phyloP scores from a whole-genome alignment of 2,888 invertebrate genomes.

The Sympetrum striolatum region DNA sequence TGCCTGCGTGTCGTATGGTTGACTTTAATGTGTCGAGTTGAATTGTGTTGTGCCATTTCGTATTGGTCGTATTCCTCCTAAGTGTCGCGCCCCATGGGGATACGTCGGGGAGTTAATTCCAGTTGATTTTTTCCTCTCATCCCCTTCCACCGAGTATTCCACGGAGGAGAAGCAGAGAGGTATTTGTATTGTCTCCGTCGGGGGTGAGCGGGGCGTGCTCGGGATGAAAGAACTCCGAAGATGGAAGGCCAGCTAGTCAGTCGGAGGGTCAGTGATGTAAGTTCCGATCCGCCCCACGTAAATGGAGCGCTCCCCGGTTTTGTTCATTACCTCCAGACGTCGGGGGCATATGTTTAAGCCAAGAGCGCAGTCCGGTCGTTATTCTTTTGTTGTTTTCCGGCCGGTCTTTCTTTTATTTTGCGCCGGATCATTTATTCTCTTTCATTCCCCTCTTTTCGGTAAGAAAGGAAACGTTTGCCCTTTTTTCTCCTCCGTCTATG shows the following conservation, averaged over 20 bases:
- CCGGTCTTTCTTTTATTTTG: background rate
- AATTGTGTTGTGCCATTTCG: too few species aligned
- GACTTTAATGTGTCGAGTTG: too few species aligned
- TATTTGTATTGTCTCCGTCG: slow-evolving; percentile 12
- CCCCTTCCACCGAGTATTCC: background rate
- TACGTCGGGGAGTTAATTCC: too few species aligned
- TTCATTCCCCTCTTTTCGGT: background rate
- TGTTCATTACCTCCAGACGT: background rate
- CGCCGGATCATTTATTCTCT: background rate
- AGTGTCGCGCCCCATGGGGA: background rate
- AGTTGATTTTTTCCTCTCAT: background rate
- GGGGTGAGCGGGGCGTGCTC: background rate
- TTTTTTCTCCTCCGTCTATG: background rate
- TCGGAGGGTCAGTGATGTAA: slow-evolving; percentile 27
- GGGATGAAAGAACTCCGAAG: background rate
- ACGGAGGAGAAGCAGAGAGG: background rate
- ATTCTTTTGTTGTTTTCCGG: background rate
- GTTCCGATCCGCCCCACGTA: background rate
- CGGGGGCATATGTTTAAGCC: background rate
- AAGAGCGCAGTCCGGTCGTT: background rate
- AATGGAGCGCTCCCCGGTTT: background rate
- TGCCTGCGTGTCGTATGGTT: too few species aligned
- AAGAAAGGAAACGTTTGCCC: background rate
- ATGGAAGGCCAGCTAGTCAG: slow-evolving; percentile 5
- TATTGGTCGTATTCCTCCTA: too few species aligned